Evolutionary conservation across 2,888 invertebrate genomes (phyloP).

Genomic region (Seira ritae): DNA sequence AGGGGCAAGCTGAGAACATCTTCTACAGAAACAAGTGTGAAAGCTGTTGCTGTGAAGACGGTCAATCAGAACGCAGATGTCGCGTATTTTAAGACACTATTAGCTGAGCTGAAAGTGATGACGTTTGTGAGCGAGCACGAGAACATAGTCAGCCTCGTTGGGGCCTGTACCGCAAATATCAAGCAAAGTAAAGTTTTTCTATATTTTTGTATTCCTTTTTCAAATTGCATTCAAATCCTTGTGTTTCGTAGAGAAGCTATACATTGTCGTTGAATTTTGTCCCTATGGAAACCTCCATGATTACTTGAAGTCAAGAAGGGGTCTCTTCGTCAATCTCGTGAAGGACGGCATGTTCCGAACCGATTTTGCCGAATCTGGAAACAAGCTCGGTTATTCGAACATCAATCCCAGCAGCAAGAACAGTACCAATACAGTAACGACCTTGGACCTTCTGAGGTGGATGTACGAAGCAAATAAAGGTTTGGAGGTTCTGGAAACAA

Average conservation of each 20-base stretch:
- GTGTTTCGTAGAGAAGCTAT: slow-evolving; percentile 56
- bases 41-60: slow-evolving; percentile 57
- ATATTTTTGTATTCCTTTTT: slow-evolving; percentile 4
- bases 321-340: slow-evolving; percentile 62
- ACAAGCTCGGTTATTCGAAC: slow-evolving; percentile 35
- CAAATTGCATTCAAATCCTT: too few species aligned
- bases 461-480: slow-evolving; percentile 52
- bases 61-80: slow-evolving; percentile 53
- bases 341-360: slow-evolving; percentile 51
- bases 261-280: slow-evolving; percentile 67
- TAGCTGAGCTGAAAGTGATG: slow-evolving; percentile 66
- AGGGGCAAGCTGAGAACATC: slow-evolving; percentile 41
- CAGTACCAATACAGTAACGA: slow-evolving; percentile 43
- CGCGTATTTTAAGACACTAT: slow-evolving; percentile 55
- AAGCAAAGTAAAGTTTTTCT: slow-evolving; percentile 42
- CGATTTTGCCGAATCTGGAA: slow-evolving; percentile 6
- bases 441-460: slow-evolving; percentile 61
- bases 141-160: slow-evolving; percentile 60
- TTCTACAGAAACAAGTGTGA: not conserved
- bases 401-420: not conserved
- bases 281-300: slow-evolving; percentile 64
- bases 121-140: slow-evolving; percentile 59
- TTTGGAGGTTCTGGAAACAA: slow-evolving; percentile 58
- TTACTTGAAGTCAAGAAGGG: slow-evolving; percentile 62
- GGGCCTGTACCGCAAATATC: slow-evolving; percentile 52